Conservation (phyloP, 2,888 invertebrate genomes). For the Camptogramma bilineatum region DNA sequence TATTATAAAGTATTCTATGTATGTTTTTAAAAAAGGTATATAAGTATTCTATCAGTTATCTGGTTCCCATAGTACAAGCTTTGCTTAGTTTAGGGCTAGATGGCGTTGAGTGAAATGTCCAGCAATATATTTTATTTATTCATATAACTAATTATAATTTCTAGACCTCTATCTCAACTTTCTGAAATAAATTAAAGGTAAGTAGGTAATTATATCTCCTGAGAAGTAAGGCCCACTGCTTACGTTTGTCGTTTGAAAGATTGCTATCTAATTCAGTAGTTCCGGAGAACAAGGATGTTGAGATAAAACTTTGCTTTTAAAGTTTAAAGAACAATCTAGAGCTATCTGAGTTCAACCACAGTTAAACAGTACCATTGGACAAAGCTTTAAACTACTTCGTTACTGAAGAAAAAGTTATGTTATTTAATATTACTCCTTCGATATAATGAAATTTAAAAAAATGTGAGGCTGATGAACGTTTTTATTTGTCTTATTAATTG, state of each 20-base stretch:
- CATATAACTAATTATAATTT: no score
- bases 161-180: background rate
- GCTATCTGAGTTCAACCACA: conserved; percentile 15
- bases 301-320: conserved; percentile 45
- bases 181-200: conserved; percentile 60
- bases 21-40: no score
- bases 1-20: no score
- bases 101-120: no score
- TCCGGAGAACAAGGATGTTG: conserved; percentile 49
- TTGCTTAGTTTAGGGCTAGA: no score
- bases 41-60: no score
- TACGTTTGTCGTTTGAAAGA: conserved; percentile 75
- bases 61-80: no score
- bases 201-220: conserved; percentile 54
- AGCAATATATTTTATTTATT: no score
- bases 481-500: no score
- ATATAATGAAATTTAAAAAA: background rate
- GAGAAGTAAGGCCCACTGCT: conserved; percentile 64
- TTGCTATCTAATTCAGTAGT: conserved; percentile 73
- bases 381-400: background rate
- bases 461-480: background rate
- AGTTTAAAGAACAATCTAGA: conserved; percentile 35
- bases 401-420: background rate
- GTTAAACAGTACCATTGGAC: background rate
- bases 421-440: no score